Percentiles rank a stretch among this genome's conserved stretches.
These are phyloP conservation scores for Phragmatobia fuliginosa DNA, from an alignment of 2,888 invertebrate genomes.

Conservation along the genomic window DNA sequence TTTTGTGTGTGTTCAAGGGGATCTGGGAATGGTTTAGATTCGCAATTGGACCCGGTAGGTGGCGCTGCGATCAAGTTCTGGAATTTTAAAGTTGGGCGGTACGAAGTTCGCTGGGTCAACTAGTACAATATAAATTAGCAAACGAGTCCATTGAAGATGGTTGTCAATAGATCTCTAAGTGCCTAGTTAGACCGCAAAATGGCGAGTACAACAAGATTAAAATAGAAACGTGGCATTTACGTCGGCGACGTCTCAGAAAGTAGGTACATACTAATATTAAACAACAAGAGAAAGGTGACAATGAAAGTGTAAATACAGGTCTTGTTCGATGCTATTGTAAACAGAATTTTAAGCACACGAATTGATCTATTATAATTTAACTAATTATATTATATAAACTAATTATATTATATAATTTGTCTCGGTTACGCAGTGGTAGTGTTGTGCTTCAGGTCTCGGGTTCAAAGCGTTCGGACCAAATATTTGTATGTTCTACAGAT, in stretches of 20 bases:
- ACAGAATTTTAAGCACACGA: slow-evolving; percentile 28
- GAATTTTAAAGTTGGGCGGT: too few species aligned
- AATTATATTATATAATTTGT: too few species aligned
- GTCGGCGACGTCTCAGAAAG: slow-evolving; percentile 6
- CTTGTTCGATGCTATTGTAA: slow-evolving; percentile 30
- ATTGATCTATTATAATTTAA: not conserved
- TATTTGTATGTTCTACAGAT: too few species aligned
- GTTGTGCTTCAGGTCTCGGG: too few species aligned
- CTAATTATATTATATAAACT: too few species aligned
- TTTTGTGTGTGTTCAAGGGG: too few species aligned
- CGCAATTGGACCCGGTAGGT: too few species aligned
- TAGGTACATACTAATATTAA: slow-evolving; percentile 14
- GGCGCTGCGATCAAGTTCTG: too few species aligned
- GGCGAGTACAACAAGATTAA: slow-evolving; percentile 18
- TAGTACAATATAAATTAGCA: not conserved
- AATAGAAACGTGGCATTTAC: slow-evolving; percentile 36
- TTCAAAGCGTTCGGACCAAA: too few species aligned
- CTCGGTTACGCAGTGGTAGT: too few species aligned
- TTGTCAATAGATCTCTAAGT: not conserved
- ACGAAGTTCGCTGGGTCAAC: too few species aligned
- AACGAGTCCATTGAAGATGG: not conserved
- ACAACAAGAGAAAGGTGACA: slow-evolving; percentile 55
- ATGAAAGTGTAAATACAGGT: slow-evolving; percentile 48
- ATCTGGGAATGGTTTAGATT: too few species aligned
- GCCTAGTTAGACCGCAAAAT: slow-evolving; percentile 33